Base-by-base conservation (phyloP, 2,888 invertebrate genomes). In the Andrena minutula region DNA sequence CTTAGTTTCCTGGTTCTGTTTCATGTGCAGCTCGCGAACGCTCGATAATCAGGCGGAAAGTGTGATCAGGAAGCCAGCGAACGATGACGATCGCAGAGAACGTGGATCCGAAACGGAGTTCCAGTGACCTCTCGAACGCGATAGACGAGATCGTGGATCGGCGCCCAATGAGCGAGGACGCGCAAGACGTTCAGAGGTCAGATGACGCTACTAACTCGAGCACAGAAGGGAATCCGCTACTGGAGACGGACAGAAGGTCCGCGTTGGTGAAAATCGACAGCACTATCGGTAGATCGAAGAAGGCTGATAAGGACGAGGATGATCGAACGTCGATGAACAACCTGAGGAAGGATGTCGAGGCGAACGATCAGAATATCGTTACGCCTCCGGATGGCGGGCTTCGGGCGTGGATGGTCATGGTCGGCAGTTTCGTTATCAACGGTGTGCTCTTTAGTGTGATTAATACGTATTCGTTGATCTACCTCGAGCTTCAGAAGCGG, bases 401-500 rank as follows among this genome's bases (percentile, higher is more conserved):
- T 16, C 95, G 97, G 90, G 98, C 98, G 0, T 98, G 97, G 96
- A 94, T 96, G 80, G 96, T 98, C 20, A 96, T 98, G 95, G 90
- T 98, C 58, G 97, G 96, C 60, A 98, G 98, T 78, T 98, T 98
- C 94, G 95, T 98, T 78, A 97, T 97, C 90, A 98, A 99, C 94
- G 98, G 98, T 6, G 96, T 98, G 69, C 95, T 99, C 70, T 98
- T 98, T 94, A 98, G 98, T 64, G 96, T 98, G 61, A 98, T 99
- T 91, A 99, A 99, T 94, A 97, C 97, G 0, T 98, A 97, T 92
- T 97, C 98, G 87, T 96, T 98, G 35, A 95, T 98, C 85, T 97
- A 97, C 92, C 95, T 95, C 7, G 96, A 96, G 84, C 95, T 98
- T 61, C 95, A 95, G 89, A 95, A 95, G 68, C 95, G 96, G 89